Conservation (phyloP, 2,888 invertebrate genomes). For the Lottia gigantea region DNA sequence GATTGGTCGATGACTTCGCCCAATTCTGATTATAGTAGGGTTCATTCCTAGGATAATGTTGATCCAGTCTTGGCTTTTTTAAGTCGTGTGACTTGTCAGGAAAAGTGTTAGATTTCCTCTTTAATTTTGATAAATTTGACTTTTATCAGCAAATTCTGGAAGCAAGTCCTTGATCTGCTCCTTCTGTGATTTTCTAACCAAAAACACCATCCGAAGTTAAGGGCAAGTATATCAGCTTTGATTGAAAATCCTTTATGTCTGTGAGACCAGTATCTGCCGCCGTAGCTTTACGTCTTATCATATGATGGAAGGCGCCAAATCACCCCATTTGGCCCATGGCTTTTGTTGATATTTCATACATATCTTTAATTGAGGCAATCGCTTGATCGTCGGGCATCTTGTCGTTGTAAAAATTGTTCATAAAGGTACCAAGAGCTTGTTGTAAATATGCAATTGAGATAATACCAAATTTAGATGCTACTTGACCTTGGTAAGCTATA, state of each 20-base stretch:
- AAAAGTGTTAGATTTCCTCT: not conserved
- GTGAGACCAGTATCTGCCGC: not conserved
- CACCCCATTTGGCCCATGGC: not conserved
- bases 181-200: not conserved
- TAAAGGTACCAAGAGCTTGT: not conserved
- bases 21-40: no score
- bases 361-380: not conserved
- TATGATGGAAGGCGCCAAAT: slow-evolving; percentile 1
- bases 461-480: not conserved
- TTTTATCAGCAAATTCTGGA: not conserved
- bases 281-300: slow-evolving; percentile 1
- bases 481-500: slow-evolving; percentile 6
- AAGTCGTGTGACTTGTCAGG: no score
- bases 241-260: not conserved
- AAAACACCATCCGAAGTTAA: not conserved
- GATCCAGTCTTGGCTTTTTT: no score
- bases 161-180: not conserved
- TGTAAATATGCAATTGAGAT: not conserved
- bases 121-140: not conserved
- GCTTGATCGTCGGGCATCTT: not conserved
- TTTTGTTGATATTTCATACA: slow-evolving; percentile 3
- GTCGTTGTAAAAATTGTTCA: not conserved
- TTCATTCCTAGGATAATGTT: no score
- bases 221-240: not conserved
- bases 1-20: no score